Percentiles rank a stretch among this genome's conserved stretches.
phyloP scores from a whole-genome alignment of 2,888 invertebrate genomes.

The Drosophila anomelani region DNA sequence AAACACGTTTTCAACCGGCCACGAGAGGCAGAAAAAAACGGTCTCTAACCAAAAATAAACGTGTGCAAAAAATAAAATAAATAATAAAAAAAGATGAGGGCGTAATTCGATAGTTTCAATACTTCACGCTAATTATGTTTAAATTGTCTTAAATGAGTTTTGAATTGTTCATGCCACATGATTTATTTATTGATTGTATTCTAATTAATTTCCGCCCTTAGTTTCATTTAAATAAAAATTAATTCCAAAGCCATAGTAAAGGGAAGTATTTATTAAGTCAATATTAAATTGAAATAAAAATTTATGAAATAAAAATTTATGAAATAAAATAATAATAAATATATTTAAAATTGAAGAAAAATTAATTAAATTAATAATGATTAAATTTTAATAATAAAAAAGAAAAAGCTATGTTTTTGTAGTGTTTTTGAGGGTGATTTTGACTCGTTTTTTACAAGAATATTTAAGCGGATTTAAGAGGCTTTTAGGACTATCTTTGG shows the following conservation, averaged over 20 bases:
- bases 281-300: not conserved
- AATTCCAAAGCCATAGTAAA: conserved; percentile 6
- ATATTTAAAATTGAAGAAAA: not conserved
- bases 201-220: conserved; percentile 58
- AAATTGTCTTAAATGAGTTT: conserved; percentile 46
- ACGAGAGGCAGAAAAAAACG: conserved; percentile 15
- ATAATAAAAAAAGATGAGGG: conserved; percentile 2
- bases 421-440: not conserved
- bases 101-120: conserved; percentile 22
- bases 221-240: not conserved
- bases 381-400: too few relatives aligned
- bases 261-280: too few relatives aligned
- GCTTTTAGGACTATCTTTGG: not conserved
- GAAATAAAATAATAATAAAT: not conserved
- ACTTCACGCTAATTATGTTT: conserved; percentile 36
- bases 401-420: not conserved
- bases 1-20: conserved; percentile 30
- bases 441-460: too few relatives aligned
- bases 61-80: conserved; percentile 14
- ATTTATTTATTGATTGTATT: conserved; percentile 51
- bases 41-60: conserved; percentile 21
- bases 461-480: too few relatives aligned
- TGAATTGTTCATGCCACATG: conserved; percentile 36
- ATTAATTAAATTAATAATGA: too few relatives aligned
- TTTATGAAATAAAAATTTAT: too few relatives aligned